phyloP scores from a whole-genome alignment of 2,888 invertebrate genomes.

The Hermaeophaga mercurialis region DNA sequence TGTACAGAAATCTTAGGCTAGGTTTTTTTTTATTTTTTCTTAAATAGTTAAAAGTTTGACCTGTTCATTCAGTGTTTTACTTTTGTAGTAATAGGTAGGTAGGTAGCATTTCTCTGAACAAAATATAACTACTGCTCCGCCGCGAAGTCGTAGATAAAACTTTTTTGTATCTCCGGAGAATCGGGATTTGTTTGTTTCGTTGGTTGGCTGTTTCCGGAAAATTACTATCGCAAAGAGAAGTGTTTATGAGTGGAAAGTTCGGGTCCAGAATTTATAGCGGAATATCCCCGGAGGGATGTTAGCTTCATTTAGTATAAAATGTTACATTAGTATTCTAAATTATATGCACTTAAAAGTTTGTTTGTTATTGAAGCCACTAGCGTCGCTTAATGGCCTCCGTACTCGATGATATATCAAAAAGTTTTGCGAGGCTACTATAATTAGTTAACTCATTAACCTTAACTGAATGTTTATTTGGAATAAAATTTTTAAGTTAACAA shows the following conservation, averaged over 20 bases:
- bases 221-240: slow-evolving; percentile 35
- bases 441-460: slow-evolving; percentile 17
- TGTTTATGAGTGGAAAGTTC: slow-evolving; percentile 42
- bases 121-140: not conserved
- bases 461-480: not conserved
- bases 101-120: too few relatives aligned
- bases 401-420: slow-evolving; percentile 27
- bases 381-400: slow-evolving; percentile 25
- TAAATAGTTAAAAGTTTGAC: too few relatives aligned
- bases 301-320: slow-evolving; percentile 32
- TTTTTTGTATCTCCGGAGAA: slow-evolving; percentile 3
- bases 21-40: too few relatives aligned
- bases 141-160: slow-evolving; percentile 3
- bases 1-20: too few relatives aligned
- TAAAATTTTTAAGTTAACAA: too few relatives aligned
- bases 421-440: slow-evolving; percentile 17
- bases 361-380: slow-evolving; percentile 32
- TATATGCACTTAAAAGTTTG: slow-evolving; percentile 37
- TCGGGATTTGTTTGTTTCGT: slow-evolving; percentile 14
- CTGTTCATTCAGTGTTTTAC: too few relatives aligned
- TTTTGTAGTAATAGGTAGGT: too few relatives aligned
- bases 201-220: slow-evolving; percentile 25
- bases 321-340: slow-evolving; percentile 36
- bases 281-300: slow-evolving; percentile 22
- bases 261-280: slow-evolving; percentile 31